phyloP scores from a whole-genome alignment of 1,140 invertebrate species.

The Paralvinella palmiformis region DNA sequence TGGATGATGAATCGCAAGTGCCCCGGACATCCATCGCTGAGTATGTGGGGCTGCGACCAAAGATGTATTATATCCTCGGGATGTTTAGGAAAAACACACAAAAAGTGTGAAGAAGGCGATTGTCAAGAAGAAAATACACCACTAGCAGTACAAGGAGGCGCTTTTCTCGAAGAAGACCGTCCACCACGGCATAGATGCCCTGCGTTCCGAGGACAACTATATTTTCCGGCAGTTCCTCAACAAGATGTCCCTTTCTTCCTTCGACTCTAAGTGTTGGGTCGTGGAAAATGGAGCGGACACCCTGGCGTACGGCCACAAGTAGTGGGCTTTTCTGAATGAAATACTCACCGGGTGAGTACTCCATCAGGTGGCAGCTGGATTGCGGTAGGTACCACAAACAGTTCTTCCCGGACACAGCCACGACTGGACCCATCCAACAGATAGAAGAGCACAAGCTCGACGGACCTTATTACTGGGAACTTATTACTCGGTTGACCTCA shows the following conservation, averaged over 20 bases:
- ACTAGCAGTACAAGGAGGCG: constrained; percentile 25
- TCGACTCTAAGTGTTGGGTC: constrained; percentile 22
- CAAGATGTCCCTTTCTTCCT: constrained; percentile 16
- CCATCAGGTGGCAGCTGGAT: not conserved
- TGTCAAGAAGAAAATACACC: constrained; percentile 23
- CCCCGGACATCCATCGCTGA: constrained; percentile 38
- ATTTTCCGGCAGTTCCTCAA: constrained; percentile 15
- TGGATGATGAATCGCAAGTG: constrained; percentile 54
- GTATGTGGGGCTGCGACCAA: constrained; percentile 48
- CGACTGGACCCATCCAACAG: not conserved
- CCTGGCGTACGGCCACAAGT: constrained; percentile 14
- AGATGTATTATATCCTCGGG: constrained; percentile 43
- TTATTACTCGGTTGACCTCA: too few species aligned
- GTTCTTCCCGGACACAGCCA: too few species aligned
- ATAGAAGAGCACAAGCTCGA: not conserved
- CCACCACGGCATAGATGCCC: constrained; percentile 22
- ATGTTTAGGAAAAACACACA: constrained; percentile 18
- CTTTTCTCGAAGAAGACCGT: constrained; percentile 19
- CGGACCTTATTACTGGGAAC: too few species aligned
- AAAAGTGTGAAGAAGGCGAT: constrained; percentile 26
- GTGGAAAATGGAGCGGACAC: constrained; percentile 15
- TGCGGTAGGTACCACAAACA: too few species aligned
- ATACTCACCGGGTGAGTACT: not conserved
- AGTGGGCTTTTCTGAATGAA: not conserved
- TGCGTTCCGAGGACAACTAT: constrained; percentile 22